Base-by-base conservation (phyloP, 2,797 vertebrate genomes). In the Halcyon leucocephala region DNA sequence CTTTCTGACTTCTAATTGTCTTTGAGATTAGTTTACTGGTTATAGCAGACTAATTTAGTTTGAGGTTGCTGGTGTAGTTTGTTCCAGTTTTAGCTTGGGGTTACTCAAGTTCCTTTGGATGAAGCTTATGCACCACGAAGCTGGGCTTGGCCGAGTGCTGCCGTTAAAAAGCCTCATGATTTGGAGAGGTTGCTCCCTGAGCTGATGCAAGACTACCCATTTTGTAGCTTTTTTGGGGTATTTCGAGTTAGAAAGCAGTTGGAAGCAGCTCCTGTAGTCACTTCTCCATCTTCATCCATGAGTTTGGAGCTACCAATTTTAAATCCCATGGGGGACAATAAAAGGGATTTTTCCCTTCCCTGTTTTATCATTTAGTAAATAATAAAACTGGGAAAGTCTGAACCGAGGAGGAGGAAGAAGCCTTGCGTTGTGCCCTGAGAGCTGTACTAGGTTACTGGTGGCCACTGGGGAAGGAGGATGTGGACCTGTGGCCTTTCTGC, bases 41-140 rank as follows among this genome's bases (percentile, higher is more conserved):
- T 60, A 7, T 58, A 66, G 92, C 86, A 64, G 48, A 18, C 51
- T 64, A 10, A 3, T 37, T 64, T 65, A 41, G n/a, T 65, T 42
- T 18, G 72, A 69, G 81, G 52, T 31, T 81, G 49, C 55, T 81
- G 49, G 29, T 90, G 89, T 70, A 66, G 86, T 81, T 78, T 58
- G 28, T 88, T 83, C 37, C 89, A 65, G 55, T 82, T 97, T 61
- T 73, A 65, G 54, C 73, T 87, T n/a, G 29, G 62, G 93, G 82
- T 96, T 93, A 72, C 52, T 89, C 4, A 9, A 64, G 62, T 81
- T 91, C 73, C 71, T 95, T 64, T 64, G 79, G 44, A 66, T 86
- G 14, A 5, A 8, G n/a, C 25, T 83, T 78, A 74, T 69, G 18
- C 44, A 92, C 5, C 49, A 93, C 44, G 42, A 22, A 42, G 52